phyloP scores from a whole-genome alignment of 2,888 invertebrate genomes.

The Melinopterus prodromus region DNA sequence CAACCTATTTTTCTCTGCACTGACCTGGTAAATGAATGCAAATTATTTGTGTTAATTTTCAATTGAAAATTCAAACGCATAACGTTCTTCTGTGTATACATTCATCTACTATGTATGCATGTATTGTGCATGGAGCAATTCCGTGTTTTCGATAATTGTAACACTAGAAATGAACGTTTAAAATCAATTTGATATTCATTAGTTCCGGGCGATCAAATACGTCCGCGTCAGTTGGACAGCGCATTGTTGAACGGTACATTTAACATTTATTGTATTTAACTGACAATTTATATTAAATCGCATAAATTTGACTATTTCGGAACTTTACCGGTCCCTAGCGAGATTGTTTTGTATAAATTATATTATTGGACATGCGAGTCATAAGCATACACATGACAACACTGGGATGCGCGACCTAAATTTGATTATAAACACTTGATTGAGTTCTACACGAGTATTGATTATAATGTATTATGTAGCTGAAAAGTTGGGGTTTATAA shows the following conservation, averaged over 20 bases:
- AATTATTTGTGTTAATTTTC: not conserved
- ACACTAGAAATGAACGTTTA: not conserved
- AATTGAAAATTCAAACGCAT: not conserved
- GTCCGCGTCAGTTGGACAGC: not conserved
- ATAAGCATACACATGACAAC: too few species aligned
- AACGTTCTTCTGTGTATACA: not conserved
- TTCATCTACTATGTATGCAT: not conserved
- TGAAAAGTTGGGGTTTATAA: too few species aligned
- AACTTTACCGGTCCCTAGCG: too few species aligned
- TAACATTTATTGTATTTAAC: not conserved
- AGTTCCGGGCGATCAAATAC: not conserved
- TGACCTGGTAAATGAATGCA: not conserved
- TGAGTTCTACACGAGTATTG: too few species aligned
- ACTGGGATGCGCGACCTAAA: too few species aligned
- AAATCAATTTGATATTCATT: slow-evolving; percentile 4
- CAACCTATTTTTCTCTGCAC: not conserved
- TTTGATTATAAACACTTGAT: too few species aligned
- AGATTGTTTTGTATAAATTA: too few species aligned
- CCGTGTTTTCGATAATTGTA: not conserved
- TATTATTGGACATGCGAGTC: too few species aligned
- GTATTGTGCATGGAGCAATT: not conserved
- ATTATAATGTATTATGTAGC: too few species aligned
- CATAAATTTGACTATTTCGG: not conserved
- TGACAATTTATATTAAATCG: not conserved
- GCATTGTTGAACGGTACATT: not conserved